Evolutionary conservation across 2,797 vertebrate genomes (phyloP), one percentile per base, ranked within the genome.

Genomic region (Lutjanus campechanus): DNA sequence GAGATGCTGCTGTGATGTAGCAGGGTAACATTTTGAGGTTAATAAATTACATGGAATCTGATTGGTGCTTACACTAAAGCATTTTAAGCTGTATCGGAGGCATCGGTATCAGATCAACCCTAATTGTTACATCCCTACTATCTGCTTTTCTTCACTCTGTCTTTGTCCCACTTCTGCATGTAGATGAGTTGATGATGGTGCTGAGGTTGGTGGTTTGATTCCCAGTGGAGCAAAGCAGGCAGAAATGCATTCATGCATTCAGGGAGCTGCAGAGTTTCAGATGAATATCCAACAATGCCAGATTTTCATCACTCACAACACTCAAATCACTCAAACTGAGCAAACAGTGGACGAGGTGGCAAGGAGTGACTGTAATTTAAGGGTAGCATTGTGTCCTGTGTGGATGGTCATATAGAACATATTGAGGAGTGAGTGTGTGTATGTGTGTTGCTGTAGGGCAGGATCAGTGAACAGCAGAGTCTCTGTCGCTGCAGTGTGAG

Each of bases 401-500:
- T 81, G 15, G 46, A 60, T 73, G 54, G 55, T 69, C 64, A 55
- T 77, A 69, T 63, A 40, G 72, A 67, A 43, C 25, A 66, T 41
- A 54, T 13, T 25, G n/a, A 71, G 44, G 54, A 63, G 56, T 72
- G 53, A n/a, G 55, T 49, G 50, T 76, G 55, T 56, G 25, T 61
- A 5, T 65, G 55, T 71, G 68, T 69, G 69, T 78, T 79, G 62
- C 77, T 85, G 61, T 47, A 79, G 68, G 73, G 62, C 58, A 81
- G 72, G 70, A 76, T 91, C 71, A 84, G 70, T 69, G 77, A 73
- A 64, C 17, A 75, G 82, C 82, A 56, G 74, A 82, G 88, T 72
- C 72, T 83, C 71, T 92, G 84, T 83, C 93, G 87, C 90, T 85
- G 86, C 69, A 65, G 87, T 93, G 93, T 64, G 90, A 95, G 85